Evolutionary conservation across 2,113 vertebrate species (phyloP), one percentile per base, ranked within the genome.

Genomic region (Uria aalge): DNA sequence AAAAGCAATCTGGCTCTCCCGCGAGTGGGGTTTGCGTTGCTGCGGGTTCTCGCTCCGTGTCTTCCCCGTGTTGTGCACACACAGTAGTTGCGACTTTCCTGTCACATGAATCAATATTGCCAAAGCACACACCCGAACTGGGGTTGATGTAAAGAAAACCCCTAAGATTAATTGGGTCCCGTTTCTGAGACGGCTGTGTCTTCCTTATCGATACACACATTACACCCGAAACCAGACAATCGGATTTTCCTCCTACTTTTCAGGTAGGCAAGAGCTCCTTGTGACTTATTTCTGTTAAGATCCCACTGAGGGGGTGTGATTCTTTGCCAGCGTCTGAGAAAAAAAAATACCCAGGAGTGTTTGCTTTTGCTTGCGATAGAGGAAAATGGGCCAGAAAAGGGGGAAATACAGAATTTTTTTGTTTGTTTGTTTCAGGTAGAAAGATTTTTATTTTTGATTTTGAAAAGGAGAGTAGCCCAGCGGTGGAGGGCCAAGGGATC

Each of bases 251-350:
- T 93, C 93, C 88, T 79, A 48, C 89, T 93, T 77, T 82, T 57
- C 78, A 96, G 96, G 95, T 96, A 96, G 95, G 94, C 89, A 62
- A 94, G 93, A 94, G 75, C 91, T 96, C 88, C 93, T 94, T 73
- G 82, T 69, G 68, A 94, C 93, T 86, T 91, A 79, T 96, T 94
- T 88, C 85, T 92, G 26, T 60, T 88, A 30, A 90, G 68, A 91
- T 80, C 82, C 92, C 94, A 77, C 74, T 18, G 75, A 90, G 90
- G 84, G 67, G 74, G 59, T 92, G 68, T 41, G 40, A 85, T 90
- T 73, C 75, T 88, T 92, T 69, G 47, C 85, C 74, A 85, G 74
- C 10, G 10, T 38, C 66, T 73, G 74, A 13, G 57, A 43, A 89
- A 82, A 82, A 60, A 88, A 63, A 88, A 68, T 24, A 36, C 38